Conservation (phyloP, 2,113 vertebrate species). For the Rhizomys pruinosus region DNA sequence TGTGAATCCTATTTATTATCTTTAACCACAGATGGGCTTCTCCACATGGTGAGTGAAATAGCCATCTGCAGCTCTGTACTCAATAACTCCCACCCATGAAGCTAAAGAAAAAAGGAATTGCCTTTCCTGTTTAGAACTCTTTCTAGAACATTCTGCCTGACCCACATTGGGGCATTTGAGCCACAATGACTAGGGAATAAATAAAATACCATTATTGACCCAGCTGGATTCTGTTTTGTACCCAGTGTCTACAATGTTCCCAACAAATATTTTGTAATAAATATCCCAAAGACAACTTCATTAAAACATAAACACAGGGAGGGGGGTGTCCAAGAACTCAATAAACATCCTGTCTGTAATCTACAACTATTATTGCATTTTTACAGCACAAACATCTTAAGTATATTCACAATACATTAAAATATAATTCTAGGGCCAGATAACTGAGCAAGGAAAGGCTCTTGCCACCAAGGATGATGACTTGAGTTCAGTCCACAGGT, state of each 20-base stretch:
- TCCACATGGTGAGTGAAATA: neutral
- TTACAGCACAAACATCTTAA: neutral
- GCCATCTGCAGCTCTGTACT: slow-evolving; percentile 1
- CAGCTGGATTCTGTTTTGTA: neutral
- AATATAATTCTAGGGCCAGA: neutral
- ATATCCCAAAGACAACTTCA: slow-evolving; percentile 41
- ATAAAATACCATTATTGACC: slow-evolving; percentile 16
- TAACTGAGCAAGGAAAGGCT: neutral
- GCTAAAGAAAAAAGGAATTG: neutral
- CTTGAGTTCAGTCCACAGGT: neutral
- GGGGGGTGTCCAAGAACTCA: slow-evolving; percentile 14
- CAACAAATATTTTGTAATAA: slow-evolving; percentile 59
- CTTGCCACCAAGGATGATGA: neutral
- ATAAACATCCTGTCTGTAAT: slow-evolving; percentile 53
- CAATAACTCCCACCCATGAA: neutral
- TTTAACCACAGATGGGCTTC: slow-evolving; percentile 33
- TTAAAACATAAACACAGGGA: slow-evolving; percentile 54
- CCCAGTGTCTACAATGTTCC: neutral
- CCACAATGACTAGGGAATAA: neutral
- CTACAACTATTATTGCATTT: neutral
- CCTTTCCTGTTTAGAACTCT: neutral
- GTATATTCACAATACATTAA: neutral
- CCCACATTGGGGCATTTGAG: neutral
- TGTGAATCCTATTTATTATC: neutral
- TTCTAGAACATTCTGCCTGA: slow-evolving; percentile 9